Conservation (phyloP, 2,113 vertebrate species). For the Hemiprocne comata region DNA sequence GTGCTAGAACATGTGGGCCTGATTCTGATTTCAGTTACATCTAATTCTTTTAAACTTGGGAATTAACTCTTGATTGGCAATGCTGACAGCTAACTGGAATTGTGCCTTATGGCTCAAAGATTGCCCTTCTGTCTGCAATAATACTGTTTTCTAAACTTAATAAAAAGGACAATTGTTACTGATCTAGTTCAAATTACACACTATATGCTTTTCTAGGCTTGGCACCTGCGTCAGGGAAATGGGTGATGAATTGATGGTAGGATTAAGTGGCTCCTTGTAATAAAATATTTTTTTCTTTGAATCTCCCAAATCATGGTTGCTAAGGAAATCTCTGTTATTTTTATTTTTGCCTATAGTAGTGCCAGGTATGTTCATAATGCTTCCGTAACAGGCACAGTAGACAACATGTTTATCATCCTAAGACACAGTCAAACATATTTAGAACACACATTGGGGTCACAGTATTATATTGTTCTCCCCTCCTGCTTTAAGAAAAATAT, state of each 20-base stretch:
- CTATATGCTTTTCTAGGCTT: neutral
- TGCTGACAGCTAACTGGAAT: neutral
- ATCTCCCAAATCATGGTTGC: neutral
- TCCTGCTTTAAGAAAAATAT: neutral
- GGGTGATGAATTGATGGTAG: neutral
- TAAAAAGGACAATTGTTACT: neutral
- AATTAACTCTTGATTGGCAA: neutral
- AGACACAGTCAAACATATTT: neutral
- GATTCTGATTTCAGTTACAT: neutral
- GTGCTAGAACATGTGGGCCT: too few relatives aligned
- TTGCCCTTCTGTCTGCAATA: neutral
- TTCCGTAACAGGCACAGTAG: neutral
- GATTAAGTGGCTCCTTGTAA: neutral
- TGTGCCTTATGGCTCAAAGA: neutral
- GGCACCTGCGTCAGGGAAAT: neutral
- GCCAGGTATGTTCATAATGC: neutral
- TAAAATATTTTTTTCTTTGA: neutral
- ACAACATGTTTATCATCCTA: neutral
- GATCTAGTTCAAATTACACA: neutral
- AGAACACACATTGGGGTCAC: accelerated
- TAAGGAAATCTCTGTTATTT: neutral
- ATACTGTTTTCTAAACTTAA: neutral
- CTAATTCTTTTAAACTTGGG: neutral
- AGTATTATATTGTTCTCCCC: neutral
- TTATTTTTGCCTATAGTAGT: neutral